Percentiles rank a stretch among this genome's conserved stretches.
Conservation (phyloP, 2,888 invertebrate species). For the Diplolepis rosae region DNA sequence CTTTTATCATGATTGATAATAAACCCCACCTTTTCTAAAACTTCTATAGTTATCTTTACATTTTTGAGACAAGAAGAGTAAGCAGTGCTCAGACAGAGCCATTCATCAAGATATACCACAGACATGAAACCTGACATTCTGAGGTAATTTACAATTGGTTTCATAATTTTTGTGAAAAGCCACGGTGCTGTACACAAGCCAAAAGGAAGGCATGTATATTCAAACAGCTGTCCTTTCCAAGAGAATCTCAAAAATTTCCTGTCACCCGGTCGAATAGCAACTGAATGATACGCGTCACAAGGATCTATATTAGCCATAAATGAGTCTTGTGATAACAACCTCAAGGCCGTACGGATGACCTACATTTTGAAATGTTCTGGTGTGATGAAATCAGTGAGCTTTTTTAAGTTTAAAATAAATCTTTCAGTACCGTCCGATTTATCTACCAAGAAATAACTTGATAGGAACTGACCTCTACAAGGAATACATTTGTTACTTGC, state of each 20-base stretch:
- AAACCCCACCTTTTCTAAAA: constrained; percentile 33
- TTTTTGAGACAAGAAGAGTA: background rate
- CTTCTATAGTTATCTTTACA: background rate
- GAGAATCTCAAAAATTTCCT: constrained; percentile 40
- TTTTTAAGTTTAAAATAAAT: constrained; percentile 37
- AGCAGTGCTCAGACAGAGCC: constrained; percentile 26
- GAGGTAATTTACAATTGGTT: no score
- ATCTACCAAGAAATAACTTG: constrained; percentile 30
- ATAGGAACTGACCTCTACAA: background rate
- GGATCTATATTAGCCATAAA: constrained; percentile 33
- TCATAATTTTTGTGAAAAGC: constrained; percentile 33
- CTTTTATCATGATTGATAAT: constrained; percentile 24
- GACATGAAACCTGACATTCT: constrained; percentile 7
- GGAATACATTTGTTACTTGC: constrained; percentile 23
- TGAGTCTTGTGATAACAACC: background rate
- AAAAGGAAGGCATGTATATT: no score
- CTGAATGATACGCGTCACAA: no score
- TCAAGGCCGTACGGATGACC: constrained; percentile 20
- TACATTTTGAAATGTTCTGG: constrained; percentile 36
- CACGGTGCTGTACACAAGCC: constrained; percentile 29
- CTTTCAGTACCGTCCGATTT: constrained; percentile 23
- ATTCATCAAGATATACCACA: constrained; percentile 35
- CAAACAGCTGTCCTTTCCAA: no score
- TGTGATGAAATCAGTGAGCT: constrained; percentile 29
- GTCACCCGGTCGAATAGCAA: constrained; percentile 29